phyloP scores from a whole-genome alignment of 2,888 invertebrate genomes.

The Trichacis sp. region DNA sequence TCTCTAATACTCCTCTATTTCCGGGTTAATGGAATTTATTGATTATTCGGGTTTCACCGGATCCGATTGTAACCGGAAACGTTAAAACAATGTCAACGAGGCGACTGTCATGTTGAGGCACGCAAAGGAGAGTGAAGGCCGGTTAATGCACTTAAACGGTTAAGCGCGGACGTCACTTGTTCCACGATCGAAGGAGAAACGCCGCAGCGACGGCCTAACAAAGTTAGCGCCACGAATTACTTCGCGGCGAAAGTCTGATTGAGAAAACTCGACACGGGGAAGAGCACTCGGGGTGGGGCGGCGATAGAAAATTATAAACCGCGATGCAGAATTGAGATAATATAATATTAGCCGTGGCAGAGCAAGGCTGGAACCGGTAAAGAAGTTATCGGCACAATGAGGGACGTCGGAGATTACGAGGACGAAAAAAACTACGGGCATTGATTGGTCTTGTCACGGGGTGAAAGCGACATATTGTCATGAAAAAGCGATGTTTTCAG shows the following conservation, averaged over 20 bases:
- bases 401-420: conserved; percentile 43
- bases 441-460: conserved; percentile 22
- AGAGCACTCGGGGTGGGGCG: conserved; percentile 14
- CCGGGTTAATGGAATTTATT: too few species aligned
- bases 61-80: neutral
- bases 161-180: conserved; percentile 30
- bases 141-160: conserved; percentile 45
- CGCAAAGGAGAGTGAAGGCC: conserved; percentile 16
- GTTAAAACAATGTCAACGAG: neutral
- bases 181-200: conserved; percentile 15
- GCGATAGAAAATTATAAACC: conserved; percentile 60
- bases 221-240: conserved; percentile 64
- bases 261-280: conserved; percentile 56
- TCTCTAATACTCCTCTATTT: too few species aligned
- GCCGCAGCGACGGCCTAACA: conserved; percentile 53
- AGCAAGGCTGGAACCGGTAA: conserved; percentile 54
- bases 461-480: conserved; percentile 31
- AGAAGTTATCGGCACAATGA: conserved; percentile 60
- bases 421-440: conserved; percentile 41
- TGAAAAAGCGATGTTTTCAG: too few species aligned
- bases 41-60: too few species aligned
- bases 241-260: conserved; percentile 64
- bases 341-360: conserved; percentile 61
- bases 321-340: conserved; percentile 64
- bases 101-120: conserved; percentile 3